Conservation (phyloP, 2,113 vertebrate genomes). For the Corapipo altera region DNA sequence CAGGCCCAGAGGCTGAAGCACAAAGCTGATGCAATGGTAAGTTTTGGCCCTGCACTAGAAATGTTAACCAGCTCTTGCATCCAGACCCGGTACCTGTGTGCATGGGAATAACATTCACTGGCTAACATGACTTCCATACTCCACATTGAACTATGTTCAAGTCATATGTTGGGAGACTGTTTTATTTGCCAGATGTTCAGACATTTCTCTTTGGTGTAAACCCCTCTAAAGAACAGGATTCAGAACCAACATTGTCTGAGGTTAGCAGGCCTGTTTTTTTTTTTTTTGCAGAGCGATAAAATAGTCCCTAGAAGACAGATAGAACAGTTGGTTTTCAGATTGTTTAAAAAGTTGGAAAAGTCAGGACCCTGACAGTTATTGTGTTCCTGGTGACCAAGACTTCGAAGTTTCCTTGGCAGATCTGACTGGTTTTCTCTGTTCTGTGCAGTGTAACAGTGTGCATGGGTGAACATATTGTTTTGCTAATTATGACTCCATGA, state of each 20-base stretch:
- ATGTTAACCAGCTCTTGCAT: neutral
- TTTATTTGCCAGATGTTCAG: neutral
- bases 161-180: neutral
- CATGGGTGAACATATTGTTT: neutral
- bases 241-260: neutral
- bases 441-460: neutral
- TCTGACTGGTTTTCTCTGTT: neutral
- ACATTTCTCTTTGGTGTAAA: neutral
- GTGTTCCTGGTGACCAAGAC: neutral
- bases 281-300: neutral
- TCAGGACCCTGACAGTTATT: neutral
- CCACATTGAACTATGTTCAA: neutral
- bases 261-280: neutral
- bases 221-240: neutral
- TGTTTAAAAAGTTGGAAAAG: neutral
- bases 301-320: neutral
- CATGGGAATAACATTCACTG: neutral
- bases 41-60: neutral
- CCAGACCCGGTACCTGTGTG: neutral
- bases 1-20: conserved; percentile 93
- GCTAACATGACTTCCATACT: neutral
- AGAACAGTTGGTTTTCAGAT: neutral
- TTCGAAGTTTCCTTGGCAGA: neutral
- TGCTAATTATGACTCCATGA: neutral
- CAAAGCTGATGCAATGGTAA: conserved; percentile 92